Base-by-base conservation (phyloP, 1,140 invertebrate species). In the Proctacanthus coquilletti region DNA sequence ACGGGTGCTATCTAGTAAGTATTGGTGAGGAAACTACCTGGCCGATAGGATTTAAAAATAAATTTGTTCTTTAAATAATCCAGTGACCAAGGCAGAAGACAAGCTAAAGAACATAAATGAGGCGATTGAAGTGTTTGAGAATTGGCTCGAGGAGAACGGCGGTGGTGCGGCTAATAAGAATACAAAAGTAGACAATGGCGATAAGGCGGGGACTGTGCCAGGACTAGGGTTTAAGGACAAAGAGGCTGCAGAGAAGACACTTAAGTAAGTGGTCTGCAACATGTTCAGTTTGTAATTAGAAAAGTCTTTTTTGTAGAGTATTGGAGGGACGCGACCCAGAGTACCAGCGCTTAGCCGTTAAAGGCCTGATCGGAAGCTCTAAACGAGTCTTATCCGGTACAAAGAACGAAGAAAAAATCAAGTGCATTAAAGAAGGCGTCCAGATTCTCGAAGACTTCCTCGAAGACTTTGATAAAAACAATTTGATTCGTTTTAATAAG, bases 41-140 rank as follows among this genome's bases (percentile, higher is more conserved):
- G n/a, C n/a, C n/a, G n/a, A n/a, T n/a, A n/a, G n/a, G n/a, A n/a
- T n/a, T n/a, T n/a, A n/a, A n/a, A 31, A 32, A 5, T 11, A 18
- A 35, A 35, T 21, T 31, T 31, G 6, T 25, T 25, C 6, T 25
- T 25, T 25, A 8, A n/a, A n/a, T 29, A n/a, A 38, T 20, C n/a
- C 48, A 77, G 74, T 75, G 56, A 77, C 74, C 37, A 77, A 77
- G 52, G 72, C 73, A 18, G 71, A 71, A 49, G 73, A 76, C 5
- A 77, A 77, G 54, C 56, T 75, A 17, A 72, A 73, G 53, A 75
- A 77, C 38, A 77, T 77, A 40, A 73, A 72, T 46, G 71, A 73
- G 47, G 74, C 74, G 4, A 70, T 77, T 50, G 64, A 62, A 36
- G 66, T 74, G 20, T 77, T 76, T 47, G 74, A 75, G 48, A 61